Conservation (phyloP, 2,888 invertebrate genomes). For the Agapostemon virescens region DNA sequence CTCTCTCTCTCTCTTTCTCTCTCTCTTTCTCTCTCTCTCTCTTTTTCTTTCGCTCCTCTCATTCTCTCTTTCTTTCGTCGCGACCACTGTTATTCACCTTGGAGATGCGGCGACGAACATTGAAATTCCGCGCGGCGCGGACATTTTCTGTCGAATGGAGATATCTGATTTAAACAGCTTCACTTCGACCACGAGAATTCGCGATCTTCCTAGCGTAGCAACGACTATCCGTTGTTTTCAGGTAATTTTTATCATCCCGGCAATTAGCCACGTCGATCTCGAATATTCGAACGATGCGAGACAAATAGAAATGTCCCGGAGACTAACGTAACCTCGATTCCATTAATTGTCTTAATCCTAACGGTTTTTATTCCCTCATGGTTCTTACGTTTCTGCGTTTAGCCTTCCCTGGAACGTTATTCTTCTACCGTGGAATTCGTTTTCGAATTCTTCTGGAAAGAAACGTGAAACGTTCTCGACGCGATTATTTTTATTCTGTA, state of each 20-base stretch:
- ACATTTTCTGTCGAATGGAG: conserved; percentile 23
- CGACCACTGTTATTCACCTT: conserved; percentile 30
- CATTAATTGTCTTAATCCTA: not conserved
- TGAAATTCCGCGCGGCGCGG: conserved; percentile 29
- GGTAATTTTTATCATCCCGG: not conserved
- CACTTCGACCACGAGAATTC: conserved; percentile 6
- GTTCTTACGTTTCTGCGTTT: not conserved
- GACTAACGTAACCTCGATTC: not conserved
- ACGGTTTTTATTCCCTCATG: not conserved
- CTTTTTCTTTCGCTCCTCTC: not conserved
- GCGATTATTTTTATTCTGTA: not conserved
- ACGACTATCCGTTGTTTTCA: not conserved
- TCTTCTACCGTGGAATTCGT: not conserved
- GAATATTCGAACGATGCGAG: not conserved
- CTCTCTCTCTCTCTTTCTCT: conserved; percentile 5
- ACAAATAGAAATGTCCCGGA: not conserved
- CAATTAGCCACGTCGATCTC: not conserved
- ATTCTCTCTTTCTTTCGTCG: not conserved
- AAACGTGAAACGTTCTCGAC: not conserved
- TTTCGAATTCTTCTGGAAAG: not conserved
- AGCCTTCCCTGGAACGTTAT: not conserved
- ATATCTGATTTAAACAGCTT: conserved; percentile 13
- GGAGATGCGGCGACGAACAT: conserved; percentile 24
- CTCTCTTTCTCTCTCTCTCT: not conserved
- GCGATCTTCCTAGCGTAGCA: conserved; percentile 5